Evolutionary conservation across 1,140 invertebrate species (phyloP).

Genomic region (Calephelis virginiensis): DNA sequence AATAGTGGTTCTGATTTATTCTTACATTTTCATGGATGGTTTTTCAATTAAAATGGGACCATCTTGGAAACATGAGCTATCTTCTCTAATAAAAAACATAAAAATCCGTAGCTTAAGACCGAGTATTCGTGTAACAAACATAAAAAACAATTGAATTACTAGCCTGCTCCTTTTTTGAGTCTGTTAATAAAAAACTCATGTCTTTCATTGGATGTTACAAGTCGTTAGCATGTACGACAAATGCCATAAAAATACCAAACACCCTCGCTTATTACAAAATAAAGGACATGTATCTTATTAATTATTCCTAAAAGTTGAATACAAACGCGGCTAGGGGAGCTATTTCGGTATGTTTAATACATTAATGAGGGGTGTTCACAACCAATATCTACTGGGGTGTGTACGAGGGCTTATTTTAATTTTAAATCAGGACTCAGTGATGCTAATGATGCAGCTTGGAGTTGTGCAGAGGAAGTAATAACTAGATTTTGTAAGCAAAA

Average conservation of each 20-base stretch:
- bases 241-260: constrained; percentile 17
- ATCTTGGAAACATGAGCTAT: too few species aligned
- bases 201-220: constrained; percentile 4
- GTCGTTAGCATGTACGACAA: constrained; percentile 1
- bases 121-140: too few species aligned
- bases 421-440: constrained; percentile 5
- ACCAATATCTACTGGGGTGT: constrained; percentile 3
- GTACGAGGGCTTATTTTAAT: constrained; percentile 10
- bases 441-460: constrained; percentile 8
- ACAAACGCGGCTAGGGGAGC: constrained; percentile 3
- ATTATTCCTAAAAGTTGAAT: constrained; percentile 17
- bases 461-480: neutral
- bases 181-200: neutral
- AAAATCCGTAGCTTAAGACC: too few species aligned
- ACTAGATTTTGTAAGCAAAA: too few species aligned
- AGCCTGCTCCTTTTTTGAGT: too few species aligned
- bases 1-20: too few species aligned
- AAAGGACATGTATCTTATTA: constrained; percentile 16
- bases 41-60: too few species aligned
- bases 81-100: too few species aligned
- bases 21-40: too few species aligned
- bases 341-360: constrained; percentile 14
- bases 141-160: too few species aligned
- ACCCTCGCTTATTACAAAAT: constrained; percentile 11
- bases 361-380: constrained; percentile 12